Base-by-base conservation (phyloP, 1,140 invertebrate species). In the Ostrea edulis region DNA sequence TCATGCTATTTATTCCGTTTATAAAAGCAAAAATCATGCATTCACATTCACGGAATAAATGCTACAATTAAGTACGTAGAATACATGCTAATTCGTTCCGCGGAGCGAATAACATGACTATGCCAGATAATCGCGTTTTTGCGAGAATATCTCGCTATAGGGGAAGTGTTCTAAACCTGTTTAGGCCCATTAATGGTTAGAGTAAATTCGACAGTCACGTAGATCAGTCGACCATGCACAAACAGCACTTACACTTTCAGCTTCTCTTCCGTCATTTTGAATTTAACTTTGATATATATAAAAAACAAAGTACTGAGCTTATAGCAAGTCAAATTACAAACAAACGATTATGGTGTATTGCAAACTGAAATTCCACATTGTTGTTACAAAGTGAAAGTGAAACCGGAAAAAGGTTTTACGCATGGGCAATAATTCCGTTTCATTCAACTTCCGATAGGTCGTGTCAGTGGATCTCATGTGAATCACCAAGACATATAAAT, bases 351-450 rank as follows among this genome's bases (percentile, higher is more conserved):
- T 0, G 4, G 5, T 62, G 8, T 7, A n/a, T 62, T 62, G 55
- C 35, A n/a, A 71, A 25, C 3, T 8, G 11, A 25, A 12, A 22
- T 22, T 77, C 25, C 68, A 77, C 68, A 77, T 25, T 77, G 25
- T 77, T 77, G 68, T 25, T 77, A 4, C n/a, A 77, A 77, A 77
- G 68, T 29, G 68, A 77, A 77, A 77, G 8, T 77, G 68, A 77
- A 77, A 77, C 68, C 25, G 68, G 68, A 77, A 77, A 77, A 11
- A 25, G 12, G 29, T 77, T 29, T 35, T 25, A 77, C 68, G 68
- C 68, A 77, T 77, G 68, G 29, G 68, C 68, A 77, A 77, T 29
- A 14, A 29, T 77, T 9, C 29, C 68, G 25, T 77, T 22, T 7
- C 55, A 62, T 29, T 14, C 3, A 77, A 77, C 68, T 77, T 77